Evolutionary conservation across 2,113 vertebrate genomes (phyloP).

Genomic region (Peromyscus polionotus): DNA sequence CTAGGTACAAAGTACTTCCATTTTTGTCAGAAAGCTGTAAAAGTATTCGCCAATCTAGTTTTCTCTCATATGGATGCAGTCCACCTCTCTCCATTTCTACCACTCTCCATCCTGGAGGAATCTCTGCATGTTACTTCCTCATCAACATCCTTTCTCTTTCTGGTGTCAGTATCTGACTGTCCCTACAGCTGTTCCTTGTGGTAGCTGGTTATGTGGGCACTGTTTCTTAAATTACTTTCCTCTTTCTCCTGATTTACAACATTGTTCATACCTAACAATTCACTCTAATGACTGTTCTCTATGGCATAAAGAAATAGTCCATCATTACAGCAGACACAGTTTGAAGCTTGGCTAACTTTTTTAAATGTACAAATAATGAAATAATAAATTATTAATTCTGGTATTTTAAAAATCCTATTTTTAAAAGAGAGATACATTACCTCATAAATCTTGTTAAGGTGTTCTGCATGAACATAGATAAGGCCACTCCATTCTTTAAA

Average conservation of each 20-base stretch:
- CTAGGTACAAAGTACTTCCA: neutral
- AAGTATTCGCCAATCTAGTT: neutral
- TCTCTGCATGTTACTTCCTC: neutral
- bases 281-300: neutral
- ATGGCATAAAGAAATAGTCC: conserved; percentile 5
- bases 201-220: neutral
- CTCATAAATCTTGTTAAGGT: conserved; percentile 95
- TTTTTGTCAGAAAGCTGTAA: neutral
- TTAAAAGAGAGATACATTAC: conserved; percentile 86
- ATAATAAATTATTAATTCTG: conserved; percentile 14
- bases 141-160: neutral
- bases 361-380: conserved; percentile 39
- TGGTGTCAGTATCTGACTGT: neutral
- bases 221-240: neutral
- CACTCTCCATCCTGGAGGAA: neutral
- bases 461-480: conserved; percentile 99
- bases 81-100: neutral
- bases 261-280: neutral
- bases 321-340: conserved; percentile 31
- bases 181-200: neutral
- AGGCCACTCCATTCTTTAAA: conserved; percentile 94
- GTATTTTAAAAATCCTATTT: neutral
- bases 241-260: neutral
- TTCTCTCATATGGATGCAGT: neutral
- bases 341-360: conserved; percentile 36